Evolutionary conservation across 1,140 invertebrate species (phyloP), one percentile per base, ranked within the genome.

Genomic region (Drosophila sp.): DNA sequence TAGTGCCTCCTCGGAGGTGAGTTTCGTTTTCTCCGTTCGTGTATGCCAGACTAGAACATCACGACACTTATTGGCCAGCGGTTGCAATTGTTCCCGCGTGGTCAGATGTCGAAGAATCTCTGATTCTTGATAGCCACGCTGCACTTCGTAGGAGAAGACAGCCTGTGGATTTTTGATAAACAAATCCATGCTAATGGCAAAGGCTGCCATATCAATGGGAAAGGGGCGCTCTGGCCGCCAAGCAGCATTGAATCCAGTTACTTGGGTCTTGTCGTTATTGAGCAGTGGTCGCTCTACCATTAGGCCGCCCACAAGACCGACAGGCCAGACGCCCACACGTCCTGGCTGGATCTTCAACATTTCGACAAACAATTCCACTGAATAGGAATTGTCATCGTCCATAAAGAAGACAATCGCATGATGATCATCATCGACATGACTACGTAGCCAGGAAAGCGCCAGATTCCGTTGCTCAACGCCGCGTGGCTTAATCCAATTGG

Each of bases 11-110:
- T 96, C 95, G 64, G 95, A 94, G 33, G 93, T 93, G 54, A 98
- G 93, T 55, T 95, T 94, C 1, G 97, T 96, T 83, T 96, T 95
- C 92, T 98, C 97, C 30, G 98, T 99, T 87, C 98, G 94, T 23
- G 98, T 99, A 91, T 99, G 98, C 98, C 98, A 99, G 4, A 99
- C 98, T 62, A 98, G 95, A 10, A 99, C 97, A 93, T 98, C 97
- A 0, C 96, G 97, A 91, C 98, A 99, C 78, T 95, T 95, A 71
- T 97, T 96, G 2, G 98, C 98, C 74, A 97, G 93, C 0, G 98
- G 97, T 92, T 99, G 98, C 40, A 99, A 91, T 67, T 98, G 94
- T 25, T 96, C 93, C 75, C 94, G 94, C 0, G 94, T 96, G n/a
- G 96, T 94, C 32, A 97, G 93, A 80, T 97, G 95, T 56, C 95